A percentile compares a stretch with the other conserved stretches of the same genome.
Evolutionary conservation across 2,113 vertebrate species (phyloP).

Genomic region (Rhabdomys dilectus): DNA sequence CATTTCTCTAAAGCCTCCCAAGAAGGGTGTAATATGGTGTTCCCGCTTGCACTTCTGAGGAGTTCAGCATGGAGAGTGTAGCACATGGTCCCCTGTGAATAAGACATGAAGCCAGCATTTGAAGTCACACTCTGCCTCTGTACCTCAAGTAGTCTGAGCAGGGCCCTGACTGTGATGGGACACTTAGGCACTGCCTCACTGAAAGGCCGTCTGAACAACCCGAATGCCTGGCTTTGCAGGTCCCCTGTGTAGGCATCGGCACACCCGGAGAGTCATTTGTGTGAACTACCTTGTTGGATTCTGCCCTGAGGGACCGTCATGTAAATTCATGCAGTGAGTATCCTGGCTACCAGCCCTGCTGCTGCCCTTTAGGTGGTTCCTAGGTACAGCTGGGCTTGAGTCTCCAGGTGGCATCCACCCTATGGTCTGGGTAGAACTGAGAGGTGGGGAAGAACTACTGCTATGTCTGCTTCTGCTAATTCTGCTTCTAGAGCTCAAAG

Average conservation of each 20-base stretch:
- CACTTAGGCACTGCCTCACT: background rate
- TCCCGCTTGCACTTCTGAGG: background rate
- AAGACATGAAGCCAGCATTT: background rate
- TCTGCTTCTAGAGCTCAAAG: background rate
- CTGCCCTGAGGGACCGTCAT: constrained; percentile 96
- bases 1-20: background rate
- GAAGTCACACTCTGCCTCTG: background rate
- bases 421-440: background rate
- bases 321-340: constrained; percentile 99
- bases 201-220: background rate
- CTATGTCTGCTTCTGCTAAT: background rate
- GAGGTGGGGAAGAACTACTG: background rate
- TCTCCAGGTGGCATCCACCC: background rate
- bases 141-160: background rate
- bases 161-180: background rate
- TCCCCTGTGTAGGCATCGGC: constrained; percentile 97
- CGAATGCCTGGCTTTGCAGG: constrained; percentile 86
- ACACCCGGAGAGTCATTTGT: constrained; percentile 98
- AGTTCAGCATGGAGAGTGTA: background rate
- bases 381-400: background rate
- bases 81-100: background rate
- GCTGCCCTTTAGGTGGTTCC: background rate
- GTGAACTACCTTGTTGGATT: constrained; percentile 99
- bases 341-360: background rate
- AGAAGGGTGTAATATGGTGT: background rate